phyloP scores from a whole-genome alignment of 2,888 invertebrate genomes.

The Acrobasis repandana region DNA sequence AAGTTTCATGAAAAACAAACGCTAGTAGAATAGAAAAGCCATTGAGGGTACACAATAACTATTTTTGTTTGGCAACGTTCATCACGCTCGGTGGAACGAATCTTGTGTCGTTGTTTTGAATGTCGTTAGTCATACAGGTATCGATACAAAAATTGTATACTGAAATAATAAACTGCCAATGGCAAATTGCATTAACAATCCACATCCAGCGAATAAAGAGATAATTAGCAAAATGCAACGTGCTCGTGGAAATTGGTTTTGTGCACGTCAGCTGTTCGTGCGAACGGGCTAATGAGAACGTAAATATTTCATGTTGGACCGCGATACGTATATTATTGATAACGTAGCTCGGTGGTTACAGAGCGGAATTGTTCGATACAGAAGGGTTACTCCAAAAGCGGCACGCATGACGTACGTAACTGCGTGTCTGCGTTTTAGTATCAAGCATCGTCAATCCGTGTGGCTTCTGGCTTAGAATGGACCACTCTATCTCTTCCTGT shows the following conservation, averaged over 20 bases:
- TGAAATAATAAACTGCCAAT: conserved; percentile 16
- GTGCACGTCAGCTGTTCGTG: conserved; percentile 54
- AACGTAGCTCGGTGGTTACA: conserved; percentile 34
- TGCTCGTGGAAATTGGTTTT: conserved; percentile 51
- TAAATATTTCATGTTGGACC: conserved; percentile 59
- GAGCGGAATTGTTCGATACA: not conserved
- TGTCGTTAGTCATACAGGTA: not conserved
- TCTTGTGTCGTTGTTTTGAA: not conserved
- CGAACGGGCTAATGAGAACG: conserved; percentile 63
- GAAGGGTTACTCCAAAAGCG: no score
- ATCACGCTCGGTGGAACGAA: conserved; percentile 1
- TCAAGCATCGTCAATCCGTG: no score
- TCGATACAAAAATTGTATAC: not conserved
- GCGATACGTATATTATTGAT: conserved; percentile 64
- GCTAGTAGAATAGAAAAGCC: conserved; percentile 54
- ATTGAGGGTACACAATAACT: conserved; percentile 35
- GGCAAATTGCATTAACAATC: conserved; percentile 26
- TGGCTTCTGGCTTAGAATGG: no score
- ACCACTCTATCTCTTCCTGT: no score
- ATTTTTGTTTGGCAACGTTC: conserved; percentile 27
- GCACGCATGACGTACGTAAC: no score
- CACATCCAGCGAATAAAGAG: conserved; percentile 40
- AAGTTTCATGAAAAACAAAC: conserved; percentile 70
- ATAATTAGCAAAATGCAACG: conserved; percentile 65
- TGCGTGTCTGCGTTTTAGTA: no score